Evolutionary conservation across 2,888 invertebrate genomes (phyloP).

Genomic region (Papilio elwesi): DNA sequence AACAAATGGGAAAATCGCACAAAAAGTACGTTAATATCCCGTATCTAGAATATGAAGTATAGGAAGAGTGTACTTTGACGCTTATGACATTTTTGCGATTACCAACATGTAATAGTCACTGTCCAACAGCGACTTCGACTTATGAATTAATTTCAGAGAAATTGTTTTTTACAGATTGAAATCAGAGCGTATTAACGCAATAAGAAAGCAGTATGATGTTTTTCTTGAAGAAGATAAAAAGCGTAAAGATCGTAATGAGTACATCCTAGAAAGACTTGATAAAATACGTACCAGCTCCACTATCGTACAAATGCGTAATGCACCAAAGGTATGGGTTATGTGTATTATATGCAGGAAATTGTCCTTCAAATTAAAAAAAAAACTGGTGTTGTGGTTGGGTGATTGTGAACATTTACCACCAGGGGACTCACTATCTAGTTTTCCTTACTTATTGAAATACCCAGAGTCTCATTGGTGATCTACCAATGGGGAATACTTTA

Average conservation of each 20-base stretch:
- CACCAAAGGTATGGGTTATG: constrained; percentile 52
- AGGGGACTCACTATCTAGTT: no score
- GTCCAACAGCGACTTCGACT: no score
- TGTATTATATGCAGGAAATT: neutral
- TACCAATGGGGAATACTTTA: no score
- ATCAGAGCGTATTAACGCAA: constrained; percentile 68
- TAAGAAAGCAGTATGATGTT: constrained; percentile 75
- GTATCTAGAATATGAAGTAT: neutral
- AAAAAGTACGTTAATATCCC: constrained; percentile 62
- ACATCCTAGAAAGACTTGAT: constrained; percentile 73
- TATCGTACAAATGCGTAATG: constrained; percentile 54
- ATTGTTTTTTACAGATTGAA: constrained; percentile 60
- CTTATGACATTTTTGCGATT: neutral
- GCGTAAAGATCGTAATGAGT: constrained; percentile 75
- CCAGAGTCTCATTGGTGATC: no score
- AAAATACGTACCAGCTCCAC: constrained; percentile 68
- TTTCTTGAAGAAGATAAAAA: constrained; percentile 78
- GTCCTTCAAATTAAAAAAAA: no score
- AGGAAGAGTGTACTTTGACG: neutral
- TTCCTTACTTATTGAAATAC: no score
- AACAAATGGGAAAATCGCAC: constrained; percentile 69
- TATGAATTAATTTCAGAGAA: no score
- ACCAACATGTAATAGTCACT: neutral
- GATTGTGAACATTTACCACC: no score
- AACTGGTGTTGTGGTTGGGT: no score